These are phyloP conservation scores for Formica exsecta DNA, from an alignment of 1,140 invertebrate species.

Conservation along the genomic window DNA sequence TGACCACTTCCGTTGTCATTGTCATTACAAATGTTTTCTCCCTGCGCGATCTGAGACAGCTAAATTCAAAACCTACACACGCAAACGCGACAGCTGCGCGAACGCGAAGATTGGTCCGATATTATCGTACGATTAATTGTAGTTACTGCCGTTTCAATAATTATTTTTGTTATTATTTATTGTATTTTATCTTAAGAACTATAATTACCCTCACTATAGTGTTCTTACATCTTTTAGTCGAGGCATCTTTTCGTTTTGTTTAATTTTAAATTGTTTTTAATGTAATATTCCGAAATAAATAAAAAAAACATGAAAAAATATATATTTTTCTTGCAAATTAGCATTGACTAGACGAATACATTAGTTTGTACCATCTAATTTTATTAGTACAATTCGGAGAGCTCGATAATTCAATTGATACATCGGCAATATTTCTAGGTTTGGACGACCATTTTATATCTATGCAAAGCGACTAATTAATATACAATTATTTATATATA, in stretches of 20 bases:
- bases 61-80: background rate
- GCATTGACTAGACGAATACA: background rate
- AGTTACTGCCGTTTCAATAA: background rate
- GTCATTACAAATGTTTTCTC: background rate
- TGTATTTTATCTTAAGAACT: background rate
- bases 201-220: background rate
- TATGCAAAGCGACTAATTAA: background rate
- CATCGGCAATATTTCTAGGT: background rate
- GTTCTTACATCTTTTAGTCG: background rate
- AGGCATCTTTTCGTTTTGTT: background rate
- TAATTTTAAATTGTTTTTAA: background rate
- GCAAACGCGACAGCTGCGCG: too few species aligned
- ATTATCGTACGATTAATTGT: background rate
- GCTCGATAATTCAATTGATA: conserved; percentile 48
- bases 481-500: too few species aligned
- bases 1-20: background rate
- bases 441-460: background rate
- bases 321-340: conserved; percentile 11
- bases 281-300: conserved; percentile 1
- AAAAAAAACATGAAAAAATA: background rate
- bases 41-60: background rate
- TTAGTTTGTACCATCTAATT: conserved; percentile 44
- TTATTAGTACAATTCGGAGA: conserved; percentile 35
- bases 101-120: background rate
- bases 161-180: background rate